These are phyloP conservation scores for Campaea margaritaria DNA, from an alignment of 2,888 invertebrate species.

Conservation along the genomic window DNA sequence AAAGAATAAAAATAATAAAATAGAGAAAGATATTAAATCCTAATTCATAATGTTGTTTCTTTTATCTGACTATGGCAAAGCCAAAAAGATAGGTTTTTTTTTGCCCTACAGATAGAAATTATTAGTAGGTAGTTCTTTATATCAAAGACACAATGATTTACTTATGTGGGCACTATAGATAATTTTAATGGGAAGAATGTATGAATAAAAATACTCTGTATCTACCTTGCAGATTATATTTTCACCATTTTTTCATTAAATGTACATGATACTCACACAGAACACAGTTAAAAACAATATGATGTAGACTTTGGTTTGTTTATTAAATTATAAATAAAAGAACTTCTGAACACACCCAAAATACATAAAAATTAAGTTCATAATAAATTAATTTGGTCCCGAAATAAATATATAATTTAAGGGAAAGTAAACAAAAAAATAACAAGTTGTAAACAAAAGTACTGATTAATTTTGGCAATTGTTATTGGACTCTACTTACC, in stretches of 20 bases:
- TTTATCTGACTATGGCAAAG: no score
- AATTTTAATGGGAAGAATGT: not conserved
- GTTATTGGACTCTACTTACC: constrained; percentile 80
- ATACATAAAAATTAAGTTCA: constrained; percentile 77
- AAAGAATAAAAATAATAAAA: constrained; percentile 55
- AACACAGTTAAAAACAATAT: constrained; percentile 76
- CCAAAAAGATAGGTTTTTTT: no score
- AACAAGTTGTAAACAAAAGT: constrained; percentile 77
- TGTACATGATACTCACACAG: constrained; percentile 67
- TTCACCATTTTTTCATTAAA: constrained; percentile 66
- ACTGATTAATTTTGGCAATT: constrained; percentile 84
- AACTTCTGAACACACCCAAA: constrained; percentile 80
- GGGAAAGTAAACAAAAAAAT: constrained; percentile 70
- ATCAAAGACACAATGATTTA: no score
- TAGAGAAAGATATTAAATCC: constrained; percentile 36
- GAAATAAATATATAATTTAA: constrained; percentile 84
- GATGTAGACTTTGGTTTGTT: constrained; percentile 84
- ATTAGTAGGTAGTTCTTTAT: no score
- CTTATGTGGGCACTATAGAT: no score
- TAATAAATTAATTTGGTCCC: constrained; percentile 86
- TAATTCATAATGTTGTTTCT: no score
- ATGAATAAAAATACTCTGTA: constrained; percentile 54
- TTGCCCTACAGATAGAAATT: no score
- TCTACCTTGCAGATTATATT: constrained; percentile 73
- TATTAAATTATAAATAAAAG: constrained; percentile 83